Conservation (phyloP, 92 coral and sea anemone species). For the Paramuricea clavata region DNA sequence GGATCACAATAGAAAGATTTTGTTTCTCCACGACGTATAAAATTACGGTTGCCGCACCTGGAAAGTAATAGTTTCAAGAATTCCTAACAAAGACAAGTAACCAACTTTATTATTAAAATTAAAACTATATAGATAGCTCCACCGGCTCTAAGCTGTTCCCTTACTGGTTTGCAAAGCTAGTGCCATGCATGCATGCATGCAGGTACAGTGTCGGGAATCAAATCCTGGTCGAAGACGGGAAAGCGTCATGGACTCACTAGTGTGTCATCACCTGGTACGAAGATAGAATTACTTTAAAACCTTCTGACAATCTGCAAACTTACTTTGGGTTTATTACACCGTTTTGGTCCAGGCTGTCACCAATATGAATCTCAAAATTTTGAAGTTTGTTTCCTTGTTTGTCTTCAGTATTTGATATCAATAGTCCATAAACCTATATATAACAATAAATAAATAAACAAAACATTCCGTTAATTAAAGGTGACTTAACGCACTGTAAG, state of each 20-base stretch:
- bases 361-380: slow-evolving; percentile 19
- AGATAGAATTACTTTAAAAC: too few species aligned
- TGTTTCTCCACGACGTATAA: slow-evolving; percentile 21
- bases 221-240: too few species aligned
- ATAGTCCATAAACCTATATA: background rate
- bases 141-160: too few species aligned
- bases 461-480: background rate
- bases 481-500: background rate
- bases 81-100: background rate
- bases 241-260: too few species aligned
- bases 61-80: background rate
- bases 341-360: slow-evolving; percentile 5
- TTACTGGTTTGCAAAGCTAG: too few species aligned
- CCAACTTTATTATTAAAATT: background rate
- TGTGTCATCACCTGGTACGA: background rate
- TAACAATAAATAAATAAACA: background rate
- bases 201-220: too few species aligned
- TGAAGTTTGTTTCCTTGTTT: slow-evolving; percentile 2
- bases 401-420: slow-evolving; percentile 26
- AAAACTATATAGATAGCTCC: too few species aligned
- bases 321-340: slow-evolving; percentile 28
- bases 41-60: background rate
- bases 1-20: slow-evolving; percentile 38
- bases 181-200: too few species aligned
- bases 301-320: background rate